Evolutionary conservation across 2,113 vertebrate species (phyloP).

Genomic region (Harpagus bidentatus): DNA sequence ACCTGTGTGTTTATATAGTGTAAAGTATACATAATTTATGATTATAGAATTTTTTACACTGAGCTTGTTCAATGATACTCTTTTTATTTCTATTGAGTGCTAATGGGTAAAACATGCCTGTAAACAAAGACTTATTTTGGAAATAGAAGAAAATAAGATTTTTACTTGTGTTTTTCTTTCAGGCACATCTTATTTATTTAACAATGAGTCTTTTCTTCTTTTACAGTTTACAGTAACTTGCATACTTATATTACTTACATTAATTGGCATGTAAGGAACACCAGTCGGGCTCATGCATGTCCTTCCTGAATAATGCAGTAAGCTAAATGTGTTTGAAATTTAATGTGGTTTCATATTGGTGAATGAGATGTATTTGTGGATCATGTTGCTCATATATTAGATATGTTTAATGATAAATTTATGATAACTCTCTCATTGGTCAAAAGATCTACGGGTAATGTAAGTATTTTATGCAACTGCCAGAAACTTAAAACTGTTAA

Average conservation of each 20-base stretch:
- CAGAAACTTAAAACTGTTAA: not conserved
- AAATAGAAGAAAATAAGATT: not conserved
- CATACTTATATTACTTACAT: not conserved
- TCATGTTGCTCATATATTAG: not conserved
- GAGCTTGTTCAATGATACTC: not conserved
- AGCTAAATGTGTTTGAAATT: not conserved
- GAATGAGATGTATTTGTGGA: not conserved
- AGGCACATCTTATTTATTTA: not conserved
- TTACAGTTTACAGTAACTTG: not conserved
- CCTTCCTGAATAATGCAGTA: not conserved
- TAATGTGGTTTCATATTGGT: not conserved
- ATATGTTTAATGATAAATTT: not conserved
- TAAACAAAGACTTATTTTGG: not conserved
- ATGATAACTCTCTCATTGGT: not conserved
- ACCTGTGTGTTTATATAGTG: not conserved
- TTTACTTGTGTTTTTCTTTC: not conserved
- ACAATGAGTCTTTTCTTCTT: not conserved
- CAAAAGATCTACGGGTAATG: not conserved
- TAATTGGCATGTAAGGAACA: not conserved
- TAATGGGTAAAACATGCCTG: not conserved
- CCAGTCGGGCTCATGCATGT: not conserved
- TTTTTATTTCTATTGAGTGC: not conserved
- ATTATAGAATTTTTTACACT: not conserved
- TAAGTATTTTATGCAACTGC: not conserved
- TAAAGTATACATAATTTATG: not conserved